Percentiles rank a stretch among this genome's conserved stretches.
Conservation (phyloP, 2,888 invertebrate genomes). For the Hirtodrosophila cameraria region DNA sequence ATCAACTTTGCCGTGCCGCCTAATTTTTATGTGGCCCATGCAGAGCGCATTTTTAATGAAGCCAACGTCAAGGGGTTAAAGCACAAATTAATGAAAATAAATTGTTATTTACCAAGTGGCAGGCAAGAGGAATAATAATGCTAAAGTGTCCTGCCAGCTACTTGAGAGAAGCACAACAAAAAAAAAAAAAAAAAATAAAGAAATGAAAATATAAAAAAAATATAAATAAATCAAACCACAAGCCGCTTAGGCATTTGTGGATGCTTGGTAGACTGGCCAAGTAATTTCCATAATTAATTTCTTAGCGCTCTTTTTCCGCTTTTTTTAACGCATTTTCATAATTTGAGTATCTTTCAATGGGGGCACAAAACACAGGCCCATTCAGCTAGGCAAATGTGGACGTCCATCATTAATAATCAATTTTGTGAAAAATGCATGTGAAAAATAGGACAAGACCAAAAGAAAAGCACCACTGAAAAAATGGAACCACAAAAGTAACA, state of each 20-base stretch:
- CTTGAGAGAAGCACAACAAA: constrained; percentile 16
- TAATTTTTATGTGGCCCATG: constrained; percentile 63
- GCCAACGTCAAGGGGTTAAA: constrained; percentile 69
- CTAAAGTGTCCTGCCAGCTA: constrained; percentile 49
- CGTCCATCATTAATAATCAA: constrained; percentile 75
- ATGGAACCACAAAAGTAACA: constrained; percentile 19
- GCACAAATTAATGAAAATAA: constrained; percentile 83
- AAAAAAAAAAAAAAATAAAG: neutral
- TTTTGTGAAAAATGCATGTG: constrained; percentile 33
- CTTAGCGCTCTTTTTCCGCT: constrained; percentile 65
- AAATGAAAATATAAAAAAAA: constrained; percentile 33
- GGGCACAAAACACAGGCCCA: constrained; percentile 14
- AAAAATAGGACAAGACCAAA: constrained; percentile 16
- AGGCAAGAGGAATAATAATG: constrained; percentile 33
- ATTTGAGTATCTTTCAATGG: constrained; percentile 41
- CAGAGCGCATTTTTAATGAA: constrained; percentile 75
- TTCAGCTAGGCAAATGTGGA: constrained; percentile 9
- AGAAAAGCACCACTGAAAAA: constrained; percentile 1
- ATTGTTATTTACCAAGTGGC: constrained; percentile 72
- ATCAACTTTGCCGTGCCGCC: constrained; percentile 59
- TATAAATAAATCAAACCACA: constrained; percentile 76
- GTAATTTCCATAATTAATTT: constrained; percentile 83
- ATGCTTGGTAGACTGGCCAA: constrained; percentile 45
- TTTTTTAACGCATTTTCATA: constrained; percentile 69
- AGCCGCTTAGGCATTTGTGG: constrained; percentile 58